A percentile compares a stretch with the other conserved stretches of the same genome.
Conservation (phyloP, 2,888 invertebrate species). For the Mactromeris polynyma region DNA sequence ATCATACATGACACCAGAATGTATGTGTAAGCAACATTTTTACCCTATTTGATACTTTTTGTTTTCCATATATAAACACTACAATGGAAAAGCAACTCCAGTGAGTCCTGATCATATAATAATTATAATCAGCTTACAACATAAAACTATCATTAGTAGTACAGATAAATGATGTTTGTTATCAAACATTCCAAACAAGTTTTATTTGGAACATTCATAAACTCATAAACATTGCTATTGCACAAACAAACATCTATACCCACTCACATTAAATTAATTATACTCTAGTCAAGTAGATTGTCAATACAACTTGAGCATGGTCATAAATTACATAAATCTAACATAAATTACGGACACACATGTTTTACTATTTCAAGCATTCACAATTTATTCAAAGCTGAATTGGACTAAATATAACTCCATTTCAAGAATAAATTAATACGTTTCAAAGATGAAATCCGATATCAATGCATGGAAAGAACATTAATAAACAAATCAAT, state of each 20-base stretch:
- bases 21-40: no score
- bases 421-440: neutral
- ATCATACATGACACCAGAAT: no score
- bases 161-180: neutral
- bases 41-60: no score
- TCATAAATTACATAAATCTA: constrained; percentile 13
- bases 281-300: neutral
- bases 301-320: neutral
- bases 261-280: neutral
- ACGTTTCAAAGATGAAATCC: neutral
- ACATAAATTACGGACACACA: neutral
- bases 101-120: no score
- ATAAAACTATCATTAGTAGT: neutral
- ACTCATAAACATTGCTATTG: neutral
- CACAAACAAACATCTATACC: neutral
- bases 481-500: constrained; percentile 5
- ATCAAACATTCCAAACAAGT: neutral
- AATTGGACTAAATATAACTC: neutral
- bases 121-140: neutral
- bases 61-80: no score
- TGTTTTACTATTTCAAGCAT: constrained; percentile 6
- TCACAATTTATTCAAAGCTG: neutral
- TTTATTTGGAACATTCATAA: neutral
- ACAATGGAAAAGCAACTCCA: no score
- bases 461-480: neutral